Conservation (phyloP, 2,888 invertebrate species). For the Phoronis australis region DNA sequence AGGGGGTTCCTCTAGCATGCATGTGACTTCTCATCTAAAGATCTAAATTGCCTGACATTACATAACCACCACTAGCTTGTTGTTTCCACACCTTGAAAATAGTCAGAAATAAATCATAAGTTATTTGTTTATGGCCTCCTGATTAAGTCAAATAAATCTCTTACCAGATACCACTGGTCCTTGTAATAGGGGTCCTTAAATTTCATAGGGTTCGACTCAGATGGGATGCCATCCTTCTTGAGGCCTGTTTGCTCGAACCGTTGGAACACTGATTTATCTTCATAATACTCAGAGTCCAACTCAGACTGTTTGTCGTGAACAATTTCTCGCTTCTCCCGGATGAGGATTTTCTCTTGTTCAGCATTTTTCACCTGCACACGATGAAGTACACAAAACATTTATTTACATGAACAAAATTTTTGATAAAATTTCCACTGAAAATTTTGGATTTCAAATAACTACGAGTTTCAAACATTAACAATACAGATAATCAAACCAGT, state of each 20-base stretch:
- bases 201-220: constrained; percentile 1
- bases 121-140: no score
- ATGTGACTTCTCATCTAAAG: not conserved
- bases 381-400: no score
- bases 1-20: not conserved
- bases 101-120: no score
- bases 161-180: constrained; percentile 45
- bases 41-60: not conserved
- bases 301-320: constrained; percentile 39
- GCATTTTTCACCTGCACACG: constrained; percentile 38
- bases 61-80: not conserved
- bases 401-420: no score
- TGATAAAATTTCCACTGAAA: no score
- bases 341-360: constrained; percentile 33
- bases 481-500: no score
- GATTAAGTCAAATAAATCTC: no score
- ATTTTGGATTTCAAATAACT: no score
- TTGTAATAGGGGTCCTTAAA: constrained; percentile 36
- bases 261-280: constrained; percentile 29
- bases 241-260: constrained; percentile 9
- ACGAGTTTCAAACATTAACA: no score
- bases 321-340: constrained; percentile 28
- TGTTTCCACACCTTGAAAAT: not conserved
- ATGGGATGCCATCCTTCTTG: not conserved
- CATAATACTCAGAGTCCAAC: constrained; percentile 25